phyloP scores from a whole-genome alignment of 2,888 invertebrate species.

The Blera fallax region DNA sequence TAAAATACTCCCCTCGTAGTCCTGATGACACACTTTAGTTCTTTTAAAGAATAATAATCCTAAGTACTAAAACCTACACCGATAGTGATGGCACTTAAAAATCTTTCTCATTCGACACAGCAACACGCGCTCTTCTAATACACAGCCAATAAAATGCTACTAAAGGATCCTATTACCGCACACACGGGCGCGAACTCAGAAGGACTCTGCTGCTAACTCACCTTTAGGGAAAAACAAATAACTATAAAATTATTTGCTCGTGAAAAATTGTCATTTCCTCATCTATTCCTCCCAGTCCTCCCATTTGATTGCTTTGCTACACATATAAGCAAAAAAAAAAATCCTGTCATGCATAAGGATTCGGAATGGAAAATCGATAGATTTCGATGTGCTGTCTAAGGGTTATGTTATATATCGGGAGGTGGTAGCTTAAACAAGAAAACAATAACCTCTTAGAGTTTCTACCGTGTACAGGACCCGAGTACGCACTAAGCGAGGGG shows the following conservation, averaged over 20 bases:
- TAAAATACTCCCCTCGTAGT: conserved; percentile 35
- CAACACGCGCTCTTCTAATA: background rate
- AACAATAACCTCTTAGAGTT: conserved; percentile 54
- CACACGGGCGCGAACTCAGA: conserved; percentile 10
- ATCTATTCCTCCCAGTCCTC: conserved; percentile 12
- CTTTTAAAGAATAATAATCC: conserved; percentile 59
- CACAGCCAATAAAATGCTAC: conserved; percentile 37
- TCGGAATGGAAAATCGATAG: conserved; percentile 55
- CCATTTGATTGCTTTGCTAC: conserved; percentile 45
- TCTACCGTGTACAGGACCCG: conserved; percentile 16
- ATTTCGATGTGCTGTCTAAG: conserved; percentile 40
- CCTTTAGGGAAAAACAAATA: conserved; percentile 59
- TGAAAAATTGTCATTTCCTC: conserved; percentile 64
- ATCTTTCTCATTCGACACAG: background rate
- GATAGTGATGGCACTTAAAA: conserved; percentile 61
- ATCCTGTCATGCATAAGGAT: conserved; percentile 22
- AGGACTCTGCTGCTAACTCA: conserved; percentile 32
- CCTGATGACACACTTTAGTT: conserved; percentile 47
- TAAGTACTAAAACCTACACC: conserved; percentile 63
- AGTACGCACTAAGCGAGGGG: background rate
- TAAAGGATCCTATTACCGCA: conserved; percentile 36
- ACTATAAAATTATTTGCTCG: conserved; percentile 71
- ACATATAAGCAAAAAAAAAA: background rate
- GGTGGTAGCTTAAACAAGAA: conserved; percentile 41
- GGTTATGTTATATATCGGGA: conserved; percentile 15